Conservation (phyloP, 2,797 vertebrate genomes). For the Carduelis carduelis region DNA sequence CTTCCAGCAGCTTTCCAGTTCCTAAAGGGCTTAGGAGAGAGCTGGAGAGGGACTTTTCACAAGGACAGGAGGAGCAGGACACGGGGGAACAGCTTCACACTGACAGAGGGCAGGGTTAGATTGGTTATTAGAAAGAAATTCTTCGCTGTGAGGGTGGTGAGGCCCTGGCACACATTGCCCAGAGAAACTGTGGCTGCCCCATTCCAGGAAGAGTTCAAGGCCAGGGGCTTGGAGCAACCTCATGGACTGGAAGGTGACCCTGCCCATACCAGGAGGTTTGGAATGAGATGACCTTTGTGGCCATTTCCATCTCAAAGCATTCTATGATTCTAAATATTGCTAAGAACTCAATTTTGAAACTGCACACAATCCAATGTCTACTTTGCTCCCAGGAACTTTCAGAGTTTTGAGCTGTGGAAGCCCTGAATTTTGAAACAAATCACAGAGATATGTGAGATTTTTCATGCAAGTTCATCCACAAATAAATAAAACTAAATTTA, state of each 20-base stretch:
- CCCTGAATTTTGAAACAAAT: conserved; percentile 18
- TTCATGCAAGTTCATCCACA: conserved; percentile 3
- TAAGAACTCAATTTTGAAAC: background rate
- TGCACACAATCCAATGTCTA: background rate
- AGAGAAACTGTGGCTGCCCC: background rate
- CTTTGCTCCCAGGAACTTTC: background rate
- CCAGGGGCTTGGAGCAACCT: background rate
- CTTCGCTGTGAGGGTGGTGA: background rate
- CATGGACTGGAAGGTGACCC: background rate
- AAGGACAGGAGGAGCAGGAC: background rate
- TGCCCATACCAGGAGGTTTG: background rate
- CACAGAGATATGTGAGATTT: conserved; percentile 11
- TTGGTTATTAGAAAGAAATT: background rate
- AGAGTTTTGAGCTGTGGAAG: background rate
- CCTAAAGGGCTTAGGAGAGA: background rate
- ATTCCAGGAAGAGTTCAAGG: background rate
- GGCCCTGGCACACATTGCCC: background rate
- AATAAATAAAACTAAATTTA: background rate
- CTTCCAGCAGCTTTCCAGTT: background rate
- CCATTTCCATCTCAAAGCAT: background rate
- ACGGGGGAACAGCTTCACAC: rapidly evolving
- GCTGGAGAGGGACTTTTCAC: background rate
- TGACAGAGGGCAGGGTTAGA: background rate
- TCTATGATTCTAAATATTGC: background rate
- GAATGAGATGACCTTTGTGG: background rate